Evolutionary conservation across 2,113 vertebrate genomes (phyloP).

Genomic region (Arizona elegans): DNA sequence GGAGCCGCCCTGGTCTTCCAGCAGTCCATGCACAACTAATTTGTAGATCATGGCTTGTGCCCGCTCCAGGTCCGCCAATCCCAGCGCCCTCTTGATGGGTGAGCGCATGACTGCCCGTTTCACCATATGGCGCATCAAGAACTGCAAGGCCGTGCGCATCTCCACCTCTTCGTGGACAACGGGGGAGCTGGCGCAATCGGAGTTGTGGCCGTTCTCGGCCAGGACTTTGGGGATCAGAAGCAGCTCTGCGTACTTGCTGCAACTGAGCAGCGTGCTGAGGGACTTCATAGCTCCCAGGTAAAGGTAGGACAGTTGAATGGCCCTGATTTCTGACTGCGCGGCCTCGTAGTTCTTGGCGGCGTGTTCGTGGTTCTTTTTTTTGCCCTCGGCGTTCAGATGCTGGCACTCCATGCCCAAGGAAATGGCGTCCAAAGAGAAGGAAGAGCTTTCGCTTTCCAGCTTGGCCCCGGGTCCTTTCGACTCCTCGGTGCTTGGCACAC

Average conservation of each 20-base stretch:
- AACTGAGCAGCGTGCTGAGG: slow-evolving; percentile 90
- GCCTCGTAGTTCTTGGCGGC: slow-evolving; percentile 71
- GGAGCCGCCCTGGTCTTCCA: slow-evolving; percentile 86
- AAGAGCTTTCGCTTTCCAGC: slow-evolving; percentile 81
- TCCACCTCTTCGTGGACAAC: slow-evolving; percentile 90
- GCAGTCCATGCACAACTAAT: slow-evolving; percentile 86
- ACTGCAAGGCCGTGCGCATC: slow-evolving; percentile 90
- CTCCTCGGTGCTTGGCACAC: slow-evolving; percentile 83
- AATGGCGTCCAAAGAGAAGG: slow-evolving; percentile 72
- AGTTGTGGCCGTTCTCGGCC: slow-evolving; percentile 90
- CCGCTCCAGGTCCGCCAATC: slow-evolving; percentile 89
- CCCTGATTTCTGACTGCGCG: slow-evolving; percentile 87
- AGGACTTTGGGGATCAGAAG: slow-evolving; percentile 90
- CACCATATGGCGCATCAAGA: slow-evolving; percentile 97
- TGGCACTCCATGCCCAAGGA: slow-evolving; percentile 61
- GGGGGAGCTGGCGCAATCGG: slow-evolving; percentile 80
- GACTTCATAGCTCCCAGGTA: slow-evolving; percentile 97
- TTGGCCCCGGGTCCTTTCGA: slow-evolving; percentile 76
- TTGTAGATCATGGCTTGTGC: slow-evolving; percentile 98
- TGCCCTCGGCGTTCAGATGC: slow-evolving; percentile 74
- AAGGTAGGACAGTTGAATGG: slow-evolving; percentile 92
- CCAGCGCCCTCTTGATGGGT: slow-evolving; percentile 88
- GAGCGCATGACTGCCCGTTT: slow-evolving; percentile 95
- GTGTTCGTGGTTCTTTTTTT: slow-evolving; percentile 82
- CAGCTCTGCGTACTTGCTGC: slow-evolving; percentile 95